A percentile compares a stretch with the other conserved stretches of the same genome.
These are phyloP conservation scores for Amphipoea lucens DNA, from an alignment of 2,888 invertebrate genomes.

Conservation along the genomic window DNA sequence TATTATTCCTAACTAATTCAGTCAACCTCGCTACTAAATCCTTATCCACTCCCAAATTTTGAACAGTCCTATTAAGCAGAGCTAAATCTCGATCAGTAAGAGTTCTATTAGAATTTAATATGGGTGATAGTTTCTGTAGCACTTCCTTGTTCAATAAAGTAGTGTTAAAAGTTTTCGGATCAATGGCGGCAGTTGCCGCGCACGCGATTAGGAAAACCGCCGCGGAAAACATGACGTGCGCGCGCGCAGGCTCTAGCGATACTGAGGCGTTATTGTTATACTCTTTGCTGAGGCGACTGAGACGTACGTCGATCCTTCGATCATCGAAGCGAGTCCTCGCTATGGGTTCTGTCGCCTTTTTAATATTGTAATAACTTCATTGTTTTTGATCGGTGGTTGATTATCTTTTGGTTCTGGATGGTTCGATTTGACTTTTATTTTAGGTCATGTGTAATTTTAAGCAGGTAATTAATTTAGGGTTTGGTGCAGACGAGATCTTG, in stretches of 20 bases:
- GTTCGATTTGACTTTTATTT: constrained; percentile 52
- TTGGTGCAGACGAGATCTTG: neutral
- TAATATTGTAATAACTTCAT: constrained; percentile 76
- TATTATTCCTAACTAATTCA: constrained; percentile 69
- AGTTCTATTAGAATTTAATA: constrained; percentile 77
- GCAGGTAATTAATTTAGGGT: constrained; percentile 2
- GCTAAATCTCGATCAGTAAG: constrained; percentile 74
- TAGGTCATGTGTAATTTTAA: constrained; percentile 27
- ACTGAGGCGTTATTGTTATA: too few species aligned
- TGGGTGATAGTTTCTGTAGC: constrained; percentile 71
- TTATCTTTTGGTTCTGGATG: constrained; percentile 47
- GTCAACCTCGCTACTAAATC: constrained; percentile 78
- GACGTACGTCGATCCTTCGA: constrained; percentile 67
- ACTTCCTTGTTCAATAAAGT: constrained; percentile 77
- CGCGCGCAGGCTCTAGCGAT: constrained; percentile 79
- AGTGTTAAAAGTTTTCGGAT: constrained; percentile 70
- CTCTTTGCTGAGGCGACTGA: constrained; percentile 85
- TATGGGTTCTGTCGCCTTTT: constrained; percentile 69
- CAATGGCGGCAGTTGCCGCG: constrained; percentile 74
- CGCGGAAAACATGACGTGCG: constrained; percentile 78
- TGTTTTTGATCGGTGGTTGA: constrained; percentile 64
- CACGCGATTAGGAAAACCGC: constrained; percentile 80
- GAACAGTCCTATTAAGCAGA: constrained; percentile 77
- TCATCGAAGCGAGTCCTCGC: constrained; percentile 59
- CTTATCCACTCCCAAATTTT: constrained; percentile 76